Conservation (phyloP, 2,797 vertebrate genomes). For the Gallinago nigripennis region DNA sequence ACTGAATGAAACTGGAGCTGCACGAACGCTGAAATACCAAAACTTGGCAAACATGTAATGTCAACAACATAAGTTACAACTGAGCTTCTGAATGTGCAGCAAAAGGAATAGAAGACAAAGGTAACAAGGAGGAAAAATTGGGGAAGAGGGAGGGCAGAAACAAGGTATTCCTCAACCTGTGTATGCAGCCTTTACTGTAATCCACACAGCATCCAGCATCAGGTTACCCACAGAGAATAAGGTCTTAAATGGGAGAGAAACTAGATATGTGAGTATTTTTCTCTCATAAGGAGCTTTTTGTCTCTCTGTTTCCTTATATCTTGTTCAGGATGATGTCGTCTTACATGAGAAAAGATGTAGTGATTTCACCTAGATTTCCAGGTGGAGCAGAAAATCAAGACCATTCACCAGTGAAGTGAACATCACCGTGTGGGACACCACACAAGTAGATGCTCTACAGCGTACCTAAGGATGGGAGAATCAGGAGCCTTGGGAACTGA, state of each 20-base stretch:
- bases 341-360: not conserved
- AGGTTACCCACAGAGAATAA: not conserved
- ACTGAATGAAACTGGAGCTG: slow-evolving; percentile 43
- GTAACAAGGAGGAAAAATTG: not conserved
- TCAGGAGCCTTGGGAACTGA: not conserved
- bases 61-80: not conserved
- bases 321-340: not conserved
- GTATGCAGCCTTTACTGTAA: not conserved
- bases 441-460: not conserved
- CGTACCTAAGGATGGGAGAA: not conserved
- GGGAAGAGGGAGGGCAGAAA: not conserved
- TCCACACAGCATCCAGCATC: not conserved
- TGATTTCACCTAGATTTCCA: not conserved
- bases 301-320: not conserved
- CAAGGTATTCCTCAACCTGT: not conserved
- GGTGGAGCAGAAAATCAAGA: not conserved
- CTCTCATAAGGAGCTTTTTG: slow-evolving; percentile 22
- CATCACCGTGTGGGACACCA: not conserved
- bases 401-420: not conserved
- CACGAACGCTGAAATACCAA: slow-evolving; percentile 23
- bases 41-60: slow-evolving; percentile 31
- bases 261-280: not conserved
- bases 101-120: not conserved
- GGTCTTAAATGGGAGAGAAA: not conserved
- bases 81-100: slow-evolving; percentile 19